A percentile compares a stretch with the other conserved stretches of the same genome.
Conservation (phyloP, 2,888 invertebrate genomes). For the Oxytorus armatus region DNA sequence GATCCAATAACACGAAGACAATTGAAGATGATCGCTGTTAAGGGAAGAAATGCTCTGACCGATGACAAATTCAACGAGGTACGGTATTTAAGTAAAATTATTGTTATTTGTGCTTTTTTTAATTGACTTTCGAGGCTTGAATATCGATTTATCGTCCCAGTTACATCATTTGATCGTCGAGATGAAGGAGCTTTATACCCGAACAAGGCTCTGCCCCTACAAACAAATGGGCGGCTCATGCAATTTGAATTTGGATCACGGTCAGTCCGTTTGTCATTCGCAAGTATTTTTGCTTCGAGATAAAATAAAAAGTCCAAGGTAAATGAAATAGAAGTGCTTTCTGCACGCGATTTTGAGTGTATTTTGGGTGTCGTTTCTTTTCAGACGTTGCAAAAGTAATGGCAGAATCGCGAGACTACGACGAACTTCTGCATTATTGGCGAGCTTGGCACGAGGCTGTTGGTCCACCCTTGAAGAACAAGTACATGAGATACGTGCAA, state of each 20-base stretch:
- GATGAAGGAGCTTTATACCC: constrained; percentile 92
- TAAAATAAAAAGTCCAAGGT: too few relatives aligned
- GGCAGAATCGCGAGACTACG: constrained; percentile 90
- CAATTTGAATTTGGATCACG: constrained; percentile 84
- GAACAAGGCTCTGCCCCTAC: constrained; percentile 90
- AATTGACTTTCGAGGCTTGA: not conserved
- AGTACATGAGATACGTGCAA: constrained; percentile 92
- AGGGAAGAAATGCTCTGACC: constrained; percentile 90
- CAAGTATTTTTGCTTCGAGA: too few relatives aligned
- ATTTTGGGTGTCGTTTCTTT: not conserved
- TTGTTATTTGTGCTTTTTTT: too few relatives aligned
- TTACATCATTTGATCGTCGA: constrained; percentile 90
- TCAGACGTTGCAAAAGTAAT: constrained; percentile 86
- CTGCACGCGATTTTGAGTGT: too few relatives aligned
- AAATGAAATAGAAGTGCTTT: too few relatives aligned
- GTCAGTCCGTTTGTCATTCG: constrained; percentile 73
- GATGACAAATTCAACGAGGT: constrained; percentile 92
- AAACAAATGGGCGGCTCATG: constrained; percentile 84
- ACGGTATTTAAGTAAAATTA: too few relatives aligned
- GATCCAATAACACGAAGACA: constrained; percentile 89
- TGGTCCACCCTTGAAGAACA: constrained; percentile 90
- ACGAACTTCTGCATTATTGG: constrained; percentile 92
- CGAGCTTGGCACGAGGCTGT: constrained; percentile 92
- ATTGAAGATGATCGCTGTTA: constrained; percentile 89
- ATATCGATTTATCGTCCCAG: constrained; percentile 83